These are phyloP conservation scores for Eudemis profundana DNA, from an alignment of 2,888 invertebrate genomes.

Conservation along the genomic window DNA sequence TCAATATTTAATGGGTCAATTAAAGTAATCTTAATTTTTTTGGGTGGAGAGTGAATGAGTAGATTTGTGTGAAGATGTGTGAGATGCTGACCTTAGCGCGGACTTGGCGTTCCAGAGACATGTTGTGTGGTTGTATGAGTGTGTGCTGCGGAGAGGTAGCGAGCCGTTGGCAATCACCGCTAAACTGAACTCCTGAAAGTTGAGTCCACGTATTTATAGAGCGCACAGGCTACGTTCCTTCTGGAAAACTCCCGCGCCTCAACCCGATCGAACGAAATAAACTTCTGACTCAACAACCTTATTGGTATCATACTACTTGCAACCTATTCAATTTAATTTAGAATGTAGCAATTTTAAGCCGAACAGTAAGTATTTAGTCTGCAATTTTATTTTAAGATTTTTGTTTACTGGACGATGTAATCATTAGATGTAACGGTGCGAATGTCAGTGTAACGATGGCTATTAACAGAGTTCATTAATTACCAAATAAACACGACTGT, in stretches of 20 bases:
- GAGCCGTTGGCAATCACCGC: conserved; percentile 67
- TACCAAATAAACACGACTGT: neutral
- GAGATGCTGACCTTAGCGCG: conserved; percentile 91
- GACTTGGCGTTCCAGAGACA: conserved; percentile 97
- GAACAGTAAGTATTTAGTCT: conserved; percentile 19
- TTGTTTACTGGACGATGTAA: conserved; percentile 1
- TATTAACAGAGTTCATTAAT: neutral
- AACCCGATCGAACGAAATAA: conserved; percentile 69
- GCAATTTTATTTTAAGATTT: conserved; percentile 15
- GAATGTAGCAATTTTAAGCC: conserved; percentile 14
- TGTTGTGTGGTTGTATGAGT: conserved; percentile 77
- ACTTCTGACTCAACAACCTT: conserved; percentile 76
- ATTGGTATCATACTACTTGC: conserved; percentile 41
- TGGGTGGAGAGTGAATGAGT: no score
- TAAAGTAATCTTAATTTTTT: no score
- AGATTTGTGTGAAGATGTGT: no score
- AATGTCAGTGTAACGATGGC: neutral
- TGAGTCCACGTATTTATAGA: conserved; percentile 80
- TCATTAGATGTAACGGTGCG: neutral
- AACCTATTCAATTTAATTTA: conserved; percentile 45
- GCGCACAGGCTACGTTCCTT: conserved; percentile 74
- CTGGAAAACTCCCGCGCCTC: conserved; percentile 76
- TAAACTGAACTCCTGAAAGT: conserved; percentile 82
- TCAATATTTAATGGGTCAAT: no score
- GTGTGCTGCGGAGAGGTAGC: conserved; percentile 64